phyloP scores from a whole-genome alignment of 2,797 vertebrate species.

The Brachyalestes nurse region DNA sequence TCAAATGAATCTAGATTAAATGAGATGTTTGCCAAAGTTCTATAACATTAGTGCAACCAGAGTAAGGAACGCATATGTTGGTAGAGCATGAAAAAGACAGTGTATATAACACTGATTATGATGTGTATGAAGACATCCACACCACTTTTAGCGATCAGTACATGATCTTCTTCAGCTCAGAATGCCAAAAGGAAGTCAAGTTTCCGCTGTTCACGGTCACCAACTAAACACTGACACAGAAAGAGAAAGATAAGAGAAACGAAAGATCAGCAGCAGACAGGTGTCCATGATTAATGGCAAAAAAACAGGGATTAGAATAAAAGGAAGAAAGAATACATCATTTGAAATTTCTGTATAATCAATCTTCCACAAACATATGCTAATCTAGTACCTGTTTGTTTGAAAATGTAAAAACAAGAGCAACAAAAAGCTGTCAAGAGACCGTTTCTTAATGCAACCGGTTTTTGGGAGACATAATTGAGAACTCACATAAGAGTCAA shows the following conservation, averaged over 20 bases:
- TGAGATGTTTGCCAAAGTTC: not conserved
- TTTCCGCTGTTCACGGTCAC: not conserved
- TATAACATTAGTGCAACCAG: not conserved
- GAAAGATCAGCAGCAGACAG: not conserved
- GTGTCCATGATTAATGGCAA: slow-evolving; percentile 27
- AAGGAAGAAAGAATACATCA: slow-evolving; percentile 29
- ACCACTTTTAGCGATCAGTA: not conserved
- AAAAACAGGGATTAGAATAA: slow-evolving; percentile 18
- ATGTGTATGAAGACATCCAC: not conserved
- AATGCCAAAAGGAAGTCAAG: not conserved
- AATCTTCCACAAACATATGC: slow-evolving; percentile 29
- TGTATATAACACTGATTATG: too few species aligned
- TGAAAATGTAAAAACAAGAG: slow-evolving; percentile 2
- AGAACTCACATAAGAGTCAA: not conserved
- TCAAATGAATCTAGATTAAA: not conserved
- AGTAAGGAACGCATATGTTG: not conserved
- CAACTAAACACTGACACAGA: not conserved
- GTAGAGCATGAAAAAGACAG: not conserved
- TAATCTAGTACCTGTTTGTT: not conserved
- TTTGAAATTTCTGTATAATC: slow-evolving; percentile 39
- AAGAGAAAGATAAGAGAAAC: not conserved
- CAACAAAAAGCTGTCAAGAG: slow-evolving; percentile 7
- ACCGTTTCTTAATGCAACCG: slow-evolving; percentile 27
- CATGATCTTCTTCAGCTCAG: not conserved
- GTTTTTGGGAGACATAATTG: slow-evolving; percentile 14